These are phyloP conservation scores for Hydrolagus colliei DNA, from an alignment of 2,797 vertebrate genomes.

Conservation along the genomic window DNA sequence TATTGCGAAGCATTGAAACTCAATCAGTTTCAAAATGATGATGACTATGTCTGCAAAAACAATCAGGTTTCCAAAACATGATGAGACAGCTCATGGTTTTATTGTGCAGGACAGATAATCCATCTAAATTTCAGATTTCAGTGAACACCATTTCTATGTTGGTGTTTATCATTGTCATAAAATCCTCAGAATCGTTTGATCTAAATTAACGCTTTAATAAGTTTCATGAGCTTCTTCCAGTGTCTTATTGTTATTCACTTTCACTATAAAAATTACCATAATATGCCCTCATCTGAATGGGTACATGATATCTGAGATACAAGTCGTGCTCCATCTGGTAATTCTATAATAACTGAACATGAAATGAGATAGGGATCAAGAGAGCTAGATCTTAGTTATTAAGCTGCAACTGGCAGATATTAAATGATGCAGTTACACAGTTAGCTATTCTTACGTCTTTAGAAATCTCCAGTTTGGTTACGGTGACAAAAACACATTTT, in stretches of 20 bases:
- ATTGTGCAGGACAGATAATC: neutral
- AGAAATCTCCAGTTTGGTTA: neutral
- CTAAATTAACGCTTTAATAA: slow-evolving; percentile 13
- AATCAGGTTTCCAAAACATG: slow-evolving; percentile 5
- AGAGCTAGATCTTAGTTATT: neutral
- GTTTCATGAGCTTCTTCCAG: neutral
- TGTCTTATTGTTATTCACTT: neutral
- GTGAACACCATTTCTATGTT: neutral
- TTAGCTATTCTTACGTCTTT: neutral
- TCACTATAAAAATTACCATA: neutral
- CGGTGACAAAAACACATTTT: neutral
- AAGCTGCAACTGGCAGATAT: neutral
- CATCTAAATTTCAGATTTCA: slow-evolving; percentile 25
- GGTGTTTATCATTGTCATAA: neutral
- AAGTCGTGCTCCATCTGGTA: neutral
- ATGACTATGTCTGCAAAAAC: neutral
- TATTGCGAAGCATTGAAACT: neutral
- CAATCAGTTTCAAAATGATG: slow-evolving; percentile 21
- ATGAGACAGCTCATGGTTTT: neutral
- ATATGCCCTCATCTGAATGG: neutral
- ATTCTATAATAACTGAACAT: neutral
- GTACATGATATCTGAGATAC: neutral
- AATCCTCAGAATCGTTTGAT: neutral
- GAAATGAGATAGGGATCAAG: neutral
- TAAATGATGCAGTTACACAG: neutral